Percentiles rank a stretch among this genome's conserved stretches.
These are phyloP conservation scores for Arvicanthis niloticus DNA, from an alignment of 2,113 vertebrate species.

Conservation along the genomic window DNA sequence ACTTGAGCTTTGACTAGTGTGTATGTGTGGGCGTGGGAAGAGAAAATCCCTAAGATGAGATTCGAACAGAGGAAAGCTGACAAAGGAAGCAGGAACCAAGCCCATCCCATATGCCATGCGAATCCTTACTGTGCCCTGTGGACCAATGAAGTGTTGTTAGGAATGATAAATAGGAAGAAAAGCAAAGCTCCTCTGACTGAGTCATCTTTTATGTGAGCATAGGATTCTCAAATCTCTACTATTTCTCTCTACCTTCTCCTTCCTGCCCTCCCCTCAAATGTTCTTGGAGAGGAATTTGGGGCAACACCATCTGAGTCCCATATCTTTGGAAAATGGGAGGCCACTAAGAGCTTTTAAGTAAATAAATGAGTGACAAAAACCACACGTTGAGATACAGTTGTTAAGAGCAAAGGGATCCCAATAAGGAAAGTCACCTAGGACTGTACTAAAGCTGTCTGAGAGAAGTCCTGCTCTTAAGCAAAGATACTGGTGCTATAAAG, in stretches of 20 bases:
- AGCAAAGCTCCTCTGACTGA: background rate
- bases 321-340: background rate
- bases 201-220: background rate
- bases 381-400: background rate
- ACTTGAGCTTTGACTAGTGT: background rate
- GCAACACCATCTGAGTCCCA: background rate
- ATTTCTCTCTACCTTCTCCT: background rate
- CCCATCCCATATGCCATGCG: background rate
- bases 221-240: background rate
- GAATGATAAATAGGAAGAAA: conserved; percentile 38
- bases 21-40: background rate
- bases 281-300: background rate
- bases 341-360: background rate
- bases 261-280: background rate
- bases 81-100: background rate
- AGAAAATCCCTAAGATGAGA: background rate
- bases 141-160: conserved; percentile 13
- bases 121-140: conserved; percentile 3
- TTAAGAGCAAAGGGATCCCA: conserved; percentile 5
- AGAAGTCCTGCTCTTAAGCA: background rate
- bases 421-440: background rate
- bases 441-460: background rate
- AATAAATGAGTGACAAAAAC: background rate
- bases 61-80: conserved; percentile 2
- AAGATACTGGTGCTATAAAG: background rate